Conservation (phyloP, 2,113 vertebrate genomes). For the Takifugu bimaculatus region DNA sequence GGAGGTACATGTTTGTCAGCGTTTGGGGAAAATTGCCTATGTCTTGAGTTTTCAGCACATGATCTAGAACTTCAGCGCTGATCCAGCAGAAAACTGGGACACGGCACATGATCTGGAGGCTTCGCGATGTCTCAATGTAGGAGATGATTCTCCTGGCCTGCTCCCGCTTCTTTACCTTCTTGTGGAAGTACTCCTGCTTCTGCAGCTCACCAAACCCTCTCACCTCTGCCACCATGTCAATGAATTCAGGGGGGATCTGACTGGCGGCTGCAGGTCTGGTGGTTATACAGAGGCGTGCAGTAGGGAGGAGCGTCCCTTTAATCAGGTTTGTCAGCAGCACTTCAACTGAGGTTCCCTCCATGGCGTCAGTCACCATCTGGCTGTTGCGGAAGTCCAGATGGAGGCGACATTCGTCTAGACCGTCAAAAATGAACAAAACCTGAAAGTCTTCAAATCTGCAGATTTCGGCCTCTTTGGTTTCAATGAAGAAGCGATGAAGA, state of each 20-base stretch:
- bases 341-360: slow-evolving; percentile 1
- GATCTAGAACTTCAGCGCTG: slow-evolving; percentile 9
- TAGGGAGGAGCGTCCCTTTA: slow-evolving; percentile 28
- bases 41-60: neutral
- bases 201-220: slow-evolving; percentile 28
- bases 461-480: slow-evolving; percentile 28
- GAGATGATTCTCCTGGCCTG: slow-evolving; percentile 11
- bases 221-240: slow-evolving; percentile 32
- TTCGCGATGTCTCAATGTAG: slow-evolving; percentile 14
- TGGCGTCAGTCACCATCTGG: slow-evolving; percentile 11
- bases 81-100: slow-evolving; percentile 44
- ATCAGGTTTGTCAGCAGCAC: slow-evolving; percentile 42
- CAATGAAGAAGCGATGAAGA: slow-evolving; percentile 5
- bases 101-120: slow-evolving; percentile 30
- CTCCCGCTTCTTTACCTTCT: slow-evolving; percentile 4
- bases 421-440: slow-evolving; percentile 27
- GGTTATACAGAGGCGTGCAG: slow-evolving; percentile 28
- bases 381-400: slow-evolving; percentile 28
- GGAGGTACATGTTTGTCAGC: slow-evolving; percentile 34
- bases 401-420: slow-evolving; percentile 24
- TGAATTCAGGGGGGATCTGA: slow-evolving; percentile 27
- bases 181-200: slow-evolving; percentile 30
- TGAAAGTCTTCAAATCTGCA: slow-evolving; percentile 12
- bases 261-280: slow-evolving; percentile 22
- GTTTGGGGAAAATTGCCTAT: slow-evolving; percentile 15